Evolutionary conservation across 2,888 invertebrate genomes (phyloP).

Genomic region (Anagyrus pseudococci): DNA sequence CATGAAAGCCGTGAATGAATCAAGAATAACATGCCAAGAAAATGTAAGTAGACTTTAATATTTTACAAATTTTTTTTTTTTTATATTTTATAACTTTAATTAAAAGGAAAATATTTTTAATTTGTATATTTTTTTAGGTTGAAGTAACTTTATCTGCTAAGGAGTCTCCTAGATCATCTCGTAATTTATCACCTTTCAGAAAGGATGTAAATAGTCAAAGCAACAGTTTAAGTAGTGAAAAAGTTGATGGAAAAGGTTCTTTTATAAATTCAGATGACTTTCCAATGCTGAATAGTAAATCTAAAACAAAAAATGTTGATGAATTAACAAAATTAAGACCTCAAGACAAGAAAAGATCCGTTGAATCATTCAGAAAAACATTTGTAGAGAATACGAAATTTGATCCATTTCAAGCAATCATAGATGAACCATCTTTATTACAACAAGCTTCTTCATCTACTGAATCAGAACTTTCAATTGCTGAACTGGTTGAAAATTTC

Average conservation of each 20-base stretch:
- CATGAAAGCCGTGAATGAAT: slow-evolving; percentile 42
- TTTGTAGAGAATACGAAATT: no score
- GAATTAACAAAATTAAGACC: neutral
- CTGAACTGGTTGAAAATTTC: slow-evolving; percentile 12
- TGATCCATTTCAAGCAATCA: no score
- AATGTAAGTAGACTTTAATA: slow-evolving; percentile 38
- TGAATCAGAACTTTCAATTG: no score
- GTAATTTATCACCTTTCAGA: no score
- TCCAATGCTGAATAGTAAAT: slow-evolving; percentile 8
- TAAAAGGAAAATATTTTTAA: neutral
- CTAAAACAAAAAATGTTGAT: neutral
- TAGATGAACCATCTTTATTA: no score
- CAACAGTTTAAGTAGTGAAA: slow-evolving; percentile 4
- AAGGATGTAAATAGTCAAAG: neutral
- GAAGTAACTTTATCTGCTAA: no score
- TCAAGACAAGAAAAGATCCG: slow-evolving; percentile 4
- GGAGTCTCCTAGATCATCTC: no score
- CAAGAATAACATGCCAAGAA: slow-evolving; percentile 39
- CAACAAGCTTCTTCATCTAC: no score
- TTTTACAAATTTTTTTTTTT: no score
- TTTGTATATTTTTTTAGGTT: no score
- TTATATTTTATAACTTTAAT: no score
- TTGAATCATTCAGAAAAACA: no score
- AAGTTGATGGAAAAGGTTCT: neutral
- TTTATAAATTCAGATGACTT: slow-evolving; percentile 7